Conservation (phyloP, 2,113 vertebrate species). For the Anhinga rufa region DNA sequence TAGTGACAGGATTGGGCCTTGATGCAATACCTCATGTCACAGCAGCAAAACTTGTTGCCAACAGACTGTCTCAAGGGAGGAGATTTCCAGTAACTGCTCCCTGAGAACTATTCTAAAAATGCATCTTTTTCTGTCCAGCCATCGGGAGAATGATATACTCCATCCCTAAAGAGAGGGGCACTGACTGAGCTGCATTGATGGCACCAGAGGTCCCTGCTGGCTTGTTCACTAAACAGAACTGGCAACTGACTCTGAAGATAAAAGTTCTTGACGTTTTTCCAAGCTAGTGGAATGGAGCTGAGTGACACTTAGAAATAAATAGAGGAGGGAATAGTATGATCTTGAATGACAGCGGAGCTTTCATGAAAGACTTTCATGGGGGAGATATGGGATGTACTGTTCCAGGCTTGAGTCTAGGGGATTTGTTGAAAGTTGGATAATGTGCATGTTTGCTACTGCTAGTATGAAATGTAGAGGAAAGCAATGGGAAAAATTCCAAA, state of each 20-base stretch:
- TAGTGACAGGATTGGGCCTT: slow-evolving; percentile 51
- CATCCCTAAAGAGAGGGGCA: slow-evolving; percentile 52
- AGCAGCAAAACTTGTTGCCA: slow-evolving; percentile 61
- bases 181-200: slow-evolving; percentile 20
- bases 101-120: slow-evolving; percentile 35
- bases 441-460: not conserved
- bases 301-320: slow-evolving; percentile 62
- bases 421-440: slow-evolving; percentile 32
- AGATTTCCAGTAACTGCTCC: slow-evolving; percentile 60
- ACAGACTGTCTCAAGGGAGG: slow-evolving; percentile 49
- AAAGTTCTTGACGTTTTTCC: slow-evolving; percentile 67
- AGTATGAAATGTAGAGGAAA: not conserved
- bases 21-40: slow-evolving; percentile 54
- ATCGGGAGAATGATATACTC: slow-evolving; percentile 10
- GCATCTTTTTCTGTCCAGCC: slow-evolving; percentile 2
- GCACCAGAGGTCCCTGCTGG: slow-evolving; percentile 63
- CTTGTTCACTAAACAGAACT: slow-evolving; percentile 66
- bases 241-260: slow-evolving; percentile 66
- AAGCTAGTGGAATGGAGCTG: slow-evolving; percentile 60
- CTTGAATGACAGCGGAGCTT: slow-evolving; percentile 26
- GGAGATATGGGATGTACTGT: not conserved
- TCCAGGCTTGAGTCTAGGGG: not conserved
- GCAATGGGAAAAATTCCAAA: not conserved
- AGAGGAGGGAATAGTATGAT: slow-evolving; percentile 44
- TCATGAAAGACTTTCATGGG: slow-evolving; percentile 11